Evolutionary conservation across 2,797 vertebrate species (phyloP).

Genomic region (Tragelaphus eurycerus): DNA sequence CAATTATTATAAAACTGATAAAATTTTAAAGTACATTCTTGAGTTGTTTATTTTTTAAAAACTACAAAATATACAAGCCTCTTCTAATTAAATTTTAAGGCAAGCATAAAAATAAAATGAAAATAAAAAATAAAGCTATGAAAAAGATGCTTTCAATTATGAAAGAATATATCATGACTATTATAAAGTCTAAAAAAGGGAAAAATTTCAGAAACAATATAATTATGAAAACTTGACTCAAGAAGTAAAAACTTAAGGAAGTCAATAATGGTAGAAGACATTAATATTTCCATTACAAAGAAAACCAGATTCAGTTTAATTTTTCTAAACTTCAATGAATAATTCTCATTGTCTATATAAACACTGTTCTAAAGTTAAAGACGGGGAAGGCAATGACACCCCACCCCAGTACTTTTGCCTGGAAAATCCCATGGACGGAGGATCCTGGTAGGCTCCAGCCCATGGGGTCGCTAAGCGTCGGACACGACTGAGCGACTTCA

Average conservation of each 20-base stretch:
- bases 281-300: background rate
- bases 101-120: background rate
- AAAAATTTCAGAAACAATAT: background rate
- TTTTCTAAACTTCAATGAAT: background rate
- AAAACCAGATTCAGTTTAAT: background rate
- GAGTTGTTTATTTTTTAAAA: background rate
- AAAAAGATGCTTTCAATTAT: background rate
- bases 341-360: background rate
- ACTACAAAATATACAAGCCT: background rate
- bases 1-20: background rate
- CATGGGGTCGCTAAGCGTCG: no score
- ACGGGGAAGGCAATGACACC: no score
- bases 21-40: background rate
- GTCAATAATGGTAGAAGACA: background rate
- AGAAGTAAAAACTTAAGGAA: background rate
- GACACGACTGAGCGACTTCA: no score
- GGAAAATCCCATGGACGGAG: no score
- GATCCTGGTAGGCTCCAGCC: no score
- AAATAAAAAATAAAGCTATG: background rate
- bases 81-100: constrained; percentile 11
- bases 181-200: background rate
- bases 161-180: background rate
- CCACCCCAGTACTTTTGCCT: no score
- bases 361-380: background rate
- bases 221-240: background rate